A percentile compares a stretch with the other conserved stretches of the same genome.
Conservation (phyloP, 1,140 invertebrate species). For the Brachionus calyciflorus region DNA sequence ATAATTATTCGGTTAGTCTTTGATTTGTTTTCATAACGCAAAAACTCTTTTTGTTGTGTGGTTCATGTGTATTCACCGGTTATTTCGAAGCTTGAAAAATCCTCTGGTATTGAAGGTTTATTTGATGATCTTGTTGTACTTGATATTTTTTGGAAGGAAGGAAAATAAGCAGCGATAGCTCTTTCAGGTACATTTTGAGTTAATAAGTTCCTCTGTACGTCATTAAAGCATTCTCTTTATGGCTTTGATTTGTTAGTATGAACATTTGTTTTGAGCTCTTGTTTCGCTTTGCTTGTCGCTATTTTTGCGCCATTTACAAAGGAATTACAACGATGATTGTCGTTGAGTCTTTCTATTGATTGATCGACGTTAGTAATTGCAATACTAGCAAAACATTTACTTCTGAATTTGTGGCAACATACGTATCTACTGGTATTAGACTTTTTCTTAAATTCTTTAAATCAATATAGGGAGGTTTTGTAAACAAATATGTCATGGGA, state of each 20-base stretch:
- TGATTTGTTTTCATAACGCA: conserved; percentile 1
- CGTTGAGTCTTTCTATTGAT: not conserved
- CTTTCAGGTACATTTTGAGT: not conserved
- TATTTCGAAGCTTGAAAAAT: not conserved
- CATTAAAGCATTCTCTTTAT: not conserved
- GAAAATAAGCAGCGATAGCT: not conserved
- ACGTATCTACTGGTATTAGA: no score
- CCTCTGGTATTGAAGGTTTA: not conserved
- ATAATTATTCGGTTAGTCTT: not conserved
- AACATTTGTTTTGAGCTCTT: not conserved
- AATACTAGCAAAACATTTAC: no score
- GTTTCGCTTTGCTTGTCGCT: no score
- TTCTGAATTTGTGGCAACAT: no score
- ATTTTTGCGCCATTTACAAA: conserved; percentile 9
- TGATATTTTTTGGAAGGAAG: no score
- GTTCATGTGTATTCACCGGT: not conserved
- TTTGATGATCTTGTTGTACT: not conserved
- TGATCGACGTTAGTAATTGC: not conserved
- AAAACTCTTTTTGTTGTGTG: not conserved
- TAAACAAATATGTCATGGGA: no score
- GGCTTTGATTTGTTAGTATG: not conserved
- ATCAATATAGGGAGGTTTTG: no score
- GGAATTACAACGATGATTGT: not conserved
- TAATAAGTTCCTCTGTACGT: not conserved
- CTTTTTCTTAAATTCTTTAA: no score